A percentile compares a stretch with the other conserved stretches of the same genome.
These are phyloP conservation scores for Syrrhaptes paradoxus DNA, from an alignment of 2,113 vertebrate species.

Conservation along the genomic window DNA sequence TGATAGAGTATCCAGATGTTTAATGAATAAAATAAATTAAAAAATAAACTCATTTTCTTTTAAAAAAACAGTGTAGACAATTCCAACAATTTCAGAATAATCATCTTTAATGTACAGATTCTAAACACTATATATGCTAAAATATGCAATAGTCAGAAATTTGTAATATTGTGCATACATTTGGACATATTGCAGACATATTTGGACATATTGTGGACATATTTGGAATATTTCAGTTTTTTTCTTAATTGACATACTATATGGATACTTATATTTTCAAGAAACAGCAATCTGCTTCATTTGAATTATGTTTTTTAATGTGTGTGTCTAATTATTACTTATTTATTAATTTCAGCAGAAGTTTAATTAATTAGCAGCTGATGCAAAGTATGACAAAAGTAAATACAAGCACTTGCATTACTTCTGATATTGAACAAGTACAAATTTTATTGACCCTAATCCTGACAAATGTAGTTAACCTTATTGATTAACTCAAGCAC, in stretches of 20 bases:
- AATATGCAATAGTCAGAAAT: conserved; percentile 74
- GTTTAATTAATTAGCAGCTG: conserved; percentile 78
- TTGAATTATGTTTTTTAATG: conserved; percentile 73
- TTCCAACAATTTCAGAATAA: conserved; percentile 39
- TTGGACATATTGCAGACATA: conserved; percentile 84
- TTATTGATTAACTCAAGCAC: conserved; percentile 78
- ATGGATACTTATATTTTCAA: conserved; percentile 78
- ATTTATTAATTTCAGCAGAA: conserved; percentile 77
- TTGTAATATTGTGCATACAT: conserved; percentile 80
- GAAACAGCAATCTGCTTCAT: conserved; percentile 76
- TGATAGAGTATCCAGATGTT: conserved; percentile 3
- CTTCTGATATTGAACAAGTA: conserved; percentile 62
- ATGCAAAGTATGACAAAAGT: conserved; percentile 72
- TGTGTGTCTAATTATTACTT: conserved; percentile 78
- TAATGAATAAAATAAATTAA: not conserved
- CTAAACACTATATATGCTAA: conserved; percentile 70
- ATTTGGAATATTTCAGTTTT: conserved; percentile 81
- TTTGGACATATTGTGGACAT: conserved; percentile 83
- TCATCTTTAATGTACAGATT: conserved; percentile 52
- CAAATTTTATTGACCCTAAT: conserved; percentile 73
- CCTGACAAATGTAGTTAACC: conserved; percentile 73
- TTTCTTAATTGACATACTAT: conserved; percentile 79
- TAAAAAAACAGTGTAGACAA: not conserved
- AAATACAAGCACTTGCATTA: conserved; percentile 71
- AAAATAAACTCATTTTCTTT: conserved; percentile 2